Percentiles rank a stretch among this genome's conserved stretches.
These are phyloP conservation scores for Plusia festucae DNA, from an alignment of 2,888 invertebrate genomes.

Conservation along the genomic window DNA sequence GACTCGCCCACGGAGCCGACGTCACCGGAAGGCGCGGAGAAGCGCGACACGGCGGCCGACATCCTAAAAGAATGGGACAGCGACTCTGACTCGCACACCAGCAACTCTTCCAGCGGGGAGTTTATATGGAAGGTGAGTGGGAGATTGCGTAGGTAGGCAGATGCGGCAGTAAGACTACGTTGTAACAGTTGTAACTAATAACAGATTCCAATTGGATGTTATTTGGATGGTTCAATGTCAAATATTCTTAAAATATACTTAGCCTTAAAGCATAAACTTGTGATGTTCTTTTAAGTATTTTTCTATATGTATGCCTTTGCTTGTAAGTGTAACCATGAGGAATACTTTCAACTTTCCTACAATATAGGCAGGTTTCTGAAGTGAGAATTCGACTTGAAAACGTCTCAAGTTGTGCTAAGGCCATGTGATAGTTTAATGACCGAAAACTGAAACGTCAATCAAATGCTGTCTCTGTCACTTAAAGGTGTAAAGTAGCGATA, in stretches of 20 bases:
- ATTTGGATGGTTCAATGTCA: too few relatives aligned
- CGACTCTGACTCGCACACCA: constrained; percentile 90
- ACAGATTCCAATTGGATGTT: not conserved
- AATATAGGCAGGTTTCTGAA: too few relatives aligned
- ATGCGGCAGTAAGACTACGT: not conserved
- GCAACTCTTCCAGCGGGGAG: constrained; percentile 93
- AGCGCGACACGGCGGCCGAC: constrained; percentile 78
- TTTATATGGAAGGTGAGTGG: constrained; percentile 93
- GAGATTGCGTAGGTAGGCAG: not conserved
- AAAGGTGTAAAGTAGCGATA: too few relatives aligned
- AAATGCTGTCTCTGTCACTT: too few relatives aligned
- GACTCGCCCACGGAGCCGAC: constrained; percentile 84
- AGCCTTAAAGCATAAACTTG: not conserved
- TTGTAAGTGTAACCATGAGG: too few relatives aligned
- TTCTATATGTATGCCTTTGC: not conserved
- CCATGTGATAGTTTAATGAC: too few relatives aligned
- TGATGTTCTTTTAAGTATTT: not conserved
- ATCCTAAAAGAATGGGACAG: constrained; percentile 92
- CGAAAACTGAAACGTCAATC: too few relatives aligned
- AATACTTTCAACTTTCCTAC: too few relatives aligned
- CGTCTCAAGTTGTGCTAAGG: too few relatives aligned
- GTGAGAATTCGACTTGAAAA: too few relatives aligned
- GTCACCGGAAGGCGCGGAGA: constrained; percentile 76
- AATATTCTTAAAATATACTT: not conserved
- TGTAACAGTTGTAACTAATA: not conserved